Percentiles rank a stretch among this genome's conserved stretches.
These are phyloP conservation scores for Palythoa grandiflora DNA, from an alignment of 92 coral and sea anemone genomes.

Conservation along the genomic window DNA sequence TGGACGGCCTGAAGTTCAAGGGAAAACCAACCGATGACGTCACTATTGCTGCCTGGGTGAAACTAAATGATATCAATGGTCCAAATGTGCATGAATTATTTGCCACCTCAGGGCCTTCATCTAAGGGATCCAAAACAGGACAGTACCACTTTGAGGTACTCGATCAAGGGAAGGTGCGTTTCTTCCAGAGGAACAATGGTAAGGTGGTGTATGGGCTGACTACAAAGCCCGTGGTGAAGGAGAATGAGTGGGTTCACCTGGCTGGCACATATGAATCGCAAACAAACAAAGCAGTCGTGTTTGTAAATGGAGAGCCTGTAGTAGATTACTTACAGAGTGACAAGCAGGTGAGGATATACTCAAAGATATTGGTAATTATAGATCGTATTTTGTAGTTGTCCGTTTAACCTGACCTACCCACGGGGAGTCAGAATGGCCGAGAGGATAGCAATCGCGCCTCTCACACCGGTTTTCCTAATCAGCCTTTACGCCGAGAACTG, in stretches of 20 bases:
- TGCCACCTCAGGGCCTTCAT: constrained; percentile 67
- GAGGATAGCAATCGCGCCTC: too few species aligned
- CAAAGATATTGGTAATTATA: not conserved
- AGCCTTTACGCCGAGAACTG: too few species aligned
- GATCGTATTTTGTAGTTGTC: too few species aligned
- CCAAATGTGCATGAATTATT: constrained; percentile 79
- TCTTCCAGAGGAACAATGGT: constrained; percentile 86
- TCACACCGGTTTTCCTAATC: too few species aligned
- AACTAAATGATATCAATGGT: constrained; percentile 71
- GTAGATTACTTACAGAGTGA: constrained; percentile 77
- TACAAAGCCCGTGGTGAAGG: constrained; percentile 73
- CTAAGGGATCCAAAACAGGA: constrained; percentile 55
- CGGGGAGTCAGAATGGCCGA: too few species aligned
- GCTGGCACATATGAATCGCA: constrained; percentile 83
- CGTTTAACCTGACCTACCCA: too few species aligned
- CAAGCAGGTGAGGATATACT: constrained; percentile 40
- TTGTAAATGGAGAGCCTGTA: constrained; percentile 79
- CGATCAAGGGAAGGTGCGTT: constrained; percentile 80
- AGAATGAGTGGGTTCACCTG: constrained; percentile 82
- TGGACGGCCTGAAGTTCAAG: constrained; percentile 78
- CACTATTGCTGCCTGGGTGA: constrained; percentile 89
- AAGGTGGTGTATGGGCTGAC: constrained; percentile 85
- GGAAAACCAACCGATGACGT: constrained; percentile 86
- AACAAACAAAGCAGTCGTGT: constrained; percentile 75
- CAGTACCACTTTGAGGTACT: constrained; percentile 91